Evolutionary conservation across 2,888 invertebrate genomes (phyloP), one percentile per base, ranked within the genome.

Genomic region (Dendrolimus pini): DNA sequence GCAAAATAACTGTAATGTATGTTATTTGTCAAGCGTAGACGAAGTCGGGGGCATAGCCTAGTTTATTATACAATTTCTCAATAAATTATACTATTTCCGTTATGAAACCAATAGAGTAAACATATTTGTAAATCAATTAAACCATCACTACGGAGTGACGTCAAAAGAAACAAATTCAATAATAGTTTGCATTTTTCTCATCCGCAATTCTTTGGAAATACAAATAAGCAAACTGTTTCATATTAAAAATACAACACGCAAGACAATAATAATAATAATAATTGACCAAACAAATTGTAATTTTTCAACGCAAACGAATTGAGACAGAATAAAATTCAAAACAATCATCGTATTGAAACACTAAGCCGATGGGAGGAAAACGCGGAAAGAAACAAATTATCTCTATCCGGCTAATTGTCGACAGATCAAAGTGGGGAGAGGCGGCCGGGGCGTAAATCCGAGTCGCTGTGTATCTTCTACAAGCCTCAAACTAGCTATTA

Each of bases 351-450:
- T 72, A 80, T 80, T 77, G 80, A 80, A 81, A 76, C 76, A 75
- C 73, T 81, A 82, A 82, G 78, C 78, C 70, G 66, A 66, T 61
- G 68, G 70, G 72, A 65, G 62, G 72, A 72, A 74, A 78, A 78
- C 70, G 73, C 72, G 72, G 72, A 78, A 82, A 80, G 77, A 80
- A 87, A 83, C 82, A 87, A 88, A 86, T 88, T 85, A 89, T 83
- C 78, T 83, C 77, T 80, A 80, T 80, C 80, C 68, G 71, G 80
- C 88, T 89, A 89, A 89, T 89, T 89, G 88, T 82, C 78, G 77
- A 70, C 77, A 79, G 86, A 88, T 89, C 85, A 87, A 85, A 83
- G 81, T 70, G 77, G 72, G 76, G 72, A 70, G 70, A 65, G 74
- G 65, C 76, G 65, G 60, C 74, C 70, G 65, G 60, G 75, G 76